phyloP scores from a whole-genome alignment of 2,888 invertebrate species.

The Dexiosoma caninum region DNA sequence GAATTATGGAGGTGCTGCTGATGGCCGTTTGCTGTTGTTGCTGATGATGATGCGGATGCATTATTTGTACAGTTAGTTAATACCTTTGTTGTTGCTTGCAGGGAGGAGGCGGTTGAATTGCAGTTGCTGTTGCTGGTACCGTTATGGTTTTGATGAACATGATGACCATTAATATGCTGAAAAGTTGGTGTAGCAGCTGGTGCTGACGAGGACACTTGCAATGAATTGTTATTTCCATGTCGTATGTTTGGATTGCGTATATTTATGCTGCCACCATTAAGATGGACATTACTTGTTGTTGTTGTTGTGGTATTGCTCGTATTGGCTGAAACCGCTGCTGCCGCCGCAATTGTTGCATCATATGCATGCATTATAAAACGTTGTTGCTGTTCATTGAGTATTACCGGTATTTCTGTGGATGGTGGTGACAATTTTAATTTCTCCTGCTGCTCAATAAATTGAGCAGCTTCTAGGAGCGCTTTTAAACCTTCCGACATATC shows the following conservation, averaged over 20 bases:
- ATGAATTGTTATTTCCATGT: constrained; percentile 49
- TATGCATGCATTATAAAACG: constrained; percentile 55
- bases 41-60: constrained; percentile 43
- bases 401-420: constrained; percentile 59
- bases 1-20: constrained; percentile 20
- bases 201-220: constrained; percentile 67
- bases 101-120: constrained; percentile 16
- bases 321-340: constrained; percentile 20
- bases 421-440: constrained; percentile 68
- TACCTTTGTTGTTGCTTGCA: constrained; percentile 53
- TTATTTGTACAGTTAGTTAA: constrained; percentile 60
- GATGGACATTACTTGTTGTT: constrained; percentile 47
- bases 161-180: constrained; percentile 64
- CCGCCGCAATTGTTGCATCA: constrained; percentile 56
- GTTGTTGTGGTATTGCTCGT: constrained; percentile 29
- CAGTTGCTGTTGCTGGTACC: not conserved
- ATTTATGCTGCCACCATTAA: constrained; percentile 51
- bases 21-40: constrained; percentile 35
- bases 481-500: constrained; percentile 74
- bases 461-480: constrained; percentile 75
- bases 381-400: constrained; percentile 61
- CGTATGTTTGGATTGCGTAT: constrained; percentile 59
- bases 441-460: constrained; percentile 75
- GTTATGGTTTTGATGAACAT: constrained; percentile 44
- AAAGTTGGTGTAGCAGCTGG: constrained; percentile 65